A percentile compares a stretch with the other conserved stretches of the same genome.
phyloP scores from a whole-genome alignment of 2,113 vertebrate species.

The Archilochus colubris region DNA sequence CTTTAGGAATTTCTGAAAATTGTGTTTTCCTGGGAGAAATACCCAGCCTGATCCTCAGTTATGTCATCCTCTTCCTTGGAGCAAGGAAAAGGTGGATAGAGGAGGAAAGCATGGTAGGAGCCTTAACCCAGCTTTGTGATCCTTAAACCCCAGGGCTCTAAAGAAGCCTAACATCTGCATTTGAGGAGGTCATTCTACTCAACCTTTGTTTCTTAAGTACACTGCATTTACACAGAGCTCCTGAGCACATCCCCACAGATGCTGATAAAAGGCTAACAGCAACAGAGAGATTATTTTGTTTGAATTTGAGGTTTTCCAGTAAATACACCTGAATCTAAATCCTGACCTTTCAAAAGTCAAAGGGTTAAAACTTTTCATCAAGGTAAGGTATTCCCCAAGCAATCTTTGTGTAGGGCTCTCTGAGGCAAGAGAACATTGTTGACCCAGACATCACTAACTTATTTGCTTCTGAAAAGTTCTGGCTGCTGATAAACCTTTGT shows the following conservation, averaged over 20 bases:
- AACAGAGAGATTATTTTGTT: slow-evolving; percentile 28
- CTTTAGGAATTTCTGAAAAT: not conserved
- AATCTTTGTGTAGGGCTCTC: slow-evolving; percentile 6
- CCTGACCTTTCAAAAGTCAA: slow-evolving; percentile 38
- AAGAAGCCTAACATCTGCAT: slow-evolving; percentile 25
- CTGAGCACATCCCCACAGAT: not conserved
- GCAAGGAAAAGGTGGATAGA: not conserved
- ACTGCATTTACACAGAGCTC: not conserved
- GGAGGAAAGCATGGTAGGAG: not conserved
- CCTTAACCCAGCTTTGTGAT: slow-evolving; percentile 27
- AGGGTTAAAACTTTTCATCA: slow-evolving; percentile 50
- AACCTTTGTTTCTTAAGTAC: slow-evolving; percentile 19
- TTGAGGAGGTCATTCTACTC: not conserved
- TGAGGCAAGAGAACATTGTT: not conserved
- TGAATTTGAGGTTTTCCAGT: slow-evolving; percentile 18
- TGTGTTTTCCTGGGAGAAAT: not conserved
- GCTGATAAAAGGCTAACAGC: slow-evolving; percentile 27
- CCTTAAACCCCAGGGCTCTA: not conserved
- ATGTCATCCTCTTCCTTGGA: not conserved
- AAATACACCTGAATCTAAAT: slow-evolving; percentile 15
- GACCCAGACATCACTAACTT: slow-evolving; percentile 20
- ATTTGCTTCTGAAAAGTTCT: slow-evolving; percentile 46
- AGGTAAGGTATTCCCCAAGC: not conserved
- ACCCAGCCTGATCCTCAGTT: not conserved
- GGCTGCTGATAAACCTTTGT: slow-evolving; percentile 54